Evolutionary conservation across 2,797 vertebrate genomes (phyloP).

Genomic region (Cossypha heuglini): DNA sequence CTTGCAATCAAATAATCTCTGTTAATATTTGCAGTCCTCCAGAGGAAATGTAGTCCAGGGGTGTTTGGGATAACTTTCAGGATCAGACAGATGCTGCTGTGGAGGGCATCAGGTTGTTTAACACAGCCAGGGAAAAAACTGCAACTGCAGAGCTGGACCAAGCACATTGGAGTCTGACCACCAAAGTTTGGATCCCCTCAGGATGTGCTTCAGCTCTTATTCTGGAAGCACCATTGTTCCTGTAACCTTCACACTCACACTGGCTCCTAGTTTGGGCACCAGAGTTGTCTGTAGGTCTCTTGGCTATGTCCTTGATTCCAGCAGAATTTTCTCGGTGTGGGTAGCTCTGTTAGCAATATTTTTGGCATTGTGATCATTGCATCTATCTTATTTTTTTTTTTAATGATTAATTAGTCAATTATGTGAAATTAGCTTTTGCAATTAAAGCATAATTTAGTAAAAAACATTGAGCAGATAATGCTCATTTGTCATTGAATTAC

Average conservation of each 20-base stretch:
- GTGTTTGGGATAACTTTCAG: not conserved
- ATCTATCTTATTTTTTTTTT: slow-evolving; percentile 28
- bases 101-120: not conserved
- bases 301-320: not conserved
- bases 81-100: not conserved
- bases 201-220: not conserved
- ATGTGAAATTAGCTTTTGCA: slow-evolving; percentile 53
- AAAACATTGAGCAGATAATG: slow-evolving; percentile 14
- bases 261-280: not conserved
- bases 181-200: not conserved
- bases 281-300: not conserved
- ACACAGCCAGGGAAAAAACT: not conserved
- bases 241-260: not conserved
- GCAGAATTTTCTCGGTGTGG: not conserved
- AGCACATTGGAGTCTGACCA: not conserved
- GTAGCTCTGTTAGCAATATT: not conserved
- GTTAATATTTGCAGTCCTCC: not conserved
- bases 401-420: slow-evolving; percentile 55
- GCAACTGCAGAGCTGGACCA: not conserved
- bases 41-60: not conserved
- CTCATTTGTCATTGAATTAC: slow-evolving; percentile 37
- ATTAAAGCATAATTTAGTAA: slow-evolving; percentile 55
- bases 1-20: not conserved
- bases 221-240: not conserved
- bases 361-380: not conserved